Conservation (phyloP, 2,888 invertebrate genomes). For the Tenthredo notha region DNA sequence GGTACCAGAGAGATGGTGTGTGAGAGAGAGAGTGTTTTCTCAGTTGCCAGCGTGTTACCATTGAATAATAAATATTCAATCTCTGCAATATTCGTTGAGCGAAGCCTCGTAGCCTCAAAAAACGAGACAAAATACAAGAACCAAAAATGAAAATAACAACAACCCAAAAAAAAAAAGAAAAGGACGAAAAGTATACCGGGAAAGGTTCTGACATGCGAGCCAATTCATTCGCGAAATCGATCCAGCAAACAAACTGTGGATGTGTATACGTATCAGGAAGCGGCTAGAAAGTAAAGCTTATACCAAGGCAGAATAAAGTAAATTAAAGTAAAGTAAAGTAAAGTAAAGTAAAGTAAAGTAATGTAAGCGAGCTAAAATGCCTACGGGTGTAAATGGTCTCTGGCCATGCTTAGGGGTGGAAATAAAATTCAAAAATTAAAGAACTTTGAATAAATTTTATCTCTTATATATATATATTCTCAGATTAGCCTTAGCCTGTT, state of each 20-base stretch:
- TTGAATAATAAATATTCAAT: constrained; percentile 42
- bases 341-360: background rate
- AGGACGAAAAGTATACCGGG: background rate
- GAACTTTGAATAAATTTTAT: constrained; percentile 7
- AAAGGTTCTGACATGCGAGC: constrained; percentile 13
- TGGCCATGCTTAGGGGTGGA: background rate
- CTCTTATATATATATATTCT: background rate
- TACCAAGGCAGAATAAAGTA: background rate
- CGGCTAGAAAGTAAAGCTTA: background rate
- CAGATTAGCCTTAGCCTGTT: background rate
- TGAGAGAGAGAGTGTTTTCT: background rate
- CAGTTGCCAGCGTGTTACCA: background rate
- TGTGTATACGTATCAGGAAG: background rate
- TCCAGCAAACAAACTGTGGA: background rate
- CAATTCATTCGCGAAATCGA: constrained; percentile 14
- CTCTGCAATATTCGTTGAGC: background rate
- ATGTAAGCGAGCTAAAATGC: background rate
- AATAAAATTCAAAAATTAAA: constrained; percentile 20
- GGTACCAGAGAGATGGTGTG: background rate
- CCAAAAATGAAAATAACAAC: background rate
- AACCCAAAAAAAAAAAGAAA: background rate
- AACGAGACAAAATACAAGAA: background rate
- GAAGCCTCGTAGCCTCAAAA: background rate
- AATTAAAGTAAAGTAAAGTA: background rate
- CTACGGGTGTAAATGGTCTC: constrained; percentile 23